Base-by-base conservation (phyloP, 2,888 invertebrate species). In the Nephrotoma flavescens region DNA sequence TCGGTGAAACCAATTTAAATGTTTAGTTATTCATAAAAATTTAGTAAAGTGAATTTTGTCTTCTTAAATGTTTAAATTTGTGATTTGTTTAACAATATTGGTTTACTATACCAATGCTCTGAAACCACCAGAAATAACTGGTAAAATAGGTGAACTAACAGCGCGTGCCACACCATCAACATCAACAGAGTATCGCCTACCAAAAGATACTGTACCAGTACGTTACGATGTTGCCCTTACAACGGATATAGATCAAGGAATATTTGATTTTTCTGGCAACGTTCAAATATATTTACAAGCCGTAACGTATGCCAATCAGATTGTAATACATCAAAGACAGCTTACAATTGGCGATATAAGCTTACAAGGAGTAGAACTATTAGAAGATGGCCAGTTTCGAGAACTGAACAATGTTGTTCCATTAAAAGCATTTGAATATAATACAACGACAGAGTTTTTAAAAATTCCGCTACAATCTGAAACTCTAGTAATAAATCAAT, bases 171-270 rank as follows among this genome's bases (percentile, higher is more conserved):
- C 1, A 6, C 71, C 71, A 11, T 71, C 71, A 31, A 71, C 71
- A 31, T 71, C 71, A 3, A 31, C 9, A 9, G 4, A 71, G 6
- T 71, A 71, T 71, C 71, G 6, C 4, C 19, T 71, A 31, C 94
- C 94, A 0, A 92, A 91, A 2, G 91, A 92, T 88, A 91, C 94
- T 86, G 89, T 89, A 0, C 94, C 94, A 0, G 88, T 89, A 6
- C 93, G 93, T 89, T 95, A 94, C 89, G 92, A 92, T 88, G 87
- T 91, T 1, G 87, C 87, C 6, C 83, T 91, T n/a, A 87, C 87
- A 2, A 91, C 91, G 0, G 87, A 89, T 87, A 89, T 91, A 0
- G 89, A 91, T 86, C 88, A 19, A 0, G 90, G 90, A 7, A 88
- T 88, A 0, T 89, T 87, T 0, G 83, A 12, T 0, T 91, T 91